phyloP scores from a whole-genome alignment of 2,888 invertebrate species.

The Aporophyla nigra region DNA sequence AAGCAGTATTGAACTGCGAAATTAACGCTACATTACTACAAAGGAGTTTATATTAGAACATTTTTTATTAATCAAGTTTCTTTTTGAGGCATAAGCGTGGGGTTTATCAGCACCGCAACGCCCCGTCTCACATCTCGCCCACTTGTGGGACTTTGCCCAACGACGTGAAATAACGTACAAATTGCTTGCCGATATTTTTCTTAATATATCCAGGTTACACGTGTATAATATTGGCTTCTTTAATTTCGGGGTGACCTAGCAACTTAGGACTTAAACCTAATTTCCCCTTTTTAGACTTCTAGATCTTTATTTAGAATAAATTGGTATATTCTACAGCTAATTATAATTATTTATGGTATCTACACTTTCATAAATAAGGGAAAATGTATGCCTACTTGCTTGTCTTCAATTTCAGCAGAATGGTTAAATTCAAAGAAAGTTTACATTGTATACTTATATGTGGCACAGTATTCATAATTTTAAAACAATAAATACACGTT shows the following conservation, averaged over 20 bases:
- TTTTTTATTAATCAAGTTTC: not conserved
- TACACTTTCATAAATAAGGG: not conserved
- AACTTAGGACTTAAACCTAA: not conserved
- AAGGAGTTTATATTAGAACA: too few relatives aligned
- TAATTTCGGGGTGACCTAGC: conserved; percentile 8
- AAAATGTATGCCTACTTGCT: not conserved
- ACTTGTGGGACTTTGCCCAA: conserved; percentile 28
- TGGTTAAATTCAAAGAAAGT: not conserved
- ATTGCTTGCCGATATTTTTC: conserved; percentile 39
- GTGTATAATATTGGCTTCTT: conserved; percentile 19
- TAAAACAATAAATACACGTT: not conserved
- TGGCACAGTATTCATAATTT: not conserved
- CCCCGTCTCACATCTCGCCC: conserved; percentile 10
- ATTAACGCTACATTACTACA: not conserved
- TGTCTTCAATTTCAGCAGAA: not conserved
- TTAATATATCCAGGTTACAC: conserved; percentile 37
- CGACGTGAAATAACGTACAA: conserved; percentile 22
- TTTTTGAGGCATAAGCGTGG: not conserved
- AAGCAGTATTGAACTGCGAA: too few relatives aligned
- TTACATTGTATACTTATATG: not conserved
- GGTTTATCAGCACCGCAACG: conserved; percentile 6
- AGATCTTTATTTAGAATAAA: not conserved
- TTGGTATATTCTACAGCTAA: not conserved
- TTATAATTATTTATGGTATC: not conserved
- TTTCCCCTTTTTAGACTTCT: conserved; percentile 1